These are phyloP conservation scores for Lasioglossum morio DNA, from an alignment of 2,888 invertebrate species.

Conservation along the genomic window DNA sequence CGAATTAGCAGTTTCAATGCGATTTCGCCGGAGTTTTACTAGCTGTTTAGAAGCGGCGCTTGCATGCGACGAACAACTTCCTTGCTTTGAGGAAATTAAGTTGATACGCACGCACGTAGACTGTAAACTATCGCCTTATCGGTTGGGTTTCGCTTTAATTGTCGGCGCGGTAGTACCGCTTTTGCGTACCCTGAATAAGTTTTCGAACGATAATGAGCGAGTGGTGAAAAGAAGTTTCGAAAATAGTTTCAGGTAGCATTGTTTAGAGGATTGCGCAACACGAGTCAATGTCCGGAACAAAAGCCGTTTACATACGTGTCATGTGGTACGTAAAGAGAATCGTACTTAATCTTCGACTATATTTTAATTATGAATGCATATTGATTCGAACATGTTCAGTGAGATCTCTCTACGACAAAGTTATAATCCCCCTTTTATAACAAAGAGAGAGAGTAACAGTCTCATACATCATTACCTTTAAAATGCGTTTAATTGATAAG, in stretches of 20 bases:
- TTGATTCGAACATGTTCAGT: not conserved
- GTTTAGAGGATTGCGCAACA: not conserved
- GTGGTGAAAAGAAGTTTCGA: not conserved
- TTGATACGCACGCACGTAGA: constrained; percentile 47
- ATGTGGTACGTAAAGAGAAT: not conserved
- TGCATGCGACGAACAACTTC: constrained; percentile 60
- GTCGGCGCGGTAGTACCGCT: not conserved
- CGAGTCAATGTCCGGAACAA: not conserved
- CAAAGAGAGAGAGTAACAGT: not conserved
- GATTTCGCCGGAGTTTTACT: constrained; percentile 47
- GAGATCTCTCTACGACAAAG: not conserved
- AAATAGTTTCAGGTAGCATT: not conserved
- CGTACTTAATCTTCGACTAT: not conserved
- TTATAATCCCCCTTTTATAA: not conserved
- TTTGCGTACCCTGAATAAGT: constrained; percentile 7
- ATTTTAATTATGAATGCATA: not conserved
- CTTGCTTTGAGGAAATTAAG: constrained; percentile 51
- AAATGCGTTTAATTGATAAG: too few species aligned
- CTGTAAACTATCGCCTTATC: constrained; percentile 23
- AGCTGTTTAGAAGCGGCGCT: constrained; percentile 48
- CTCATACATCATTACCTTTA: too few species aligned
- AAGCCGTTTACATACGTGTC: not conserved
- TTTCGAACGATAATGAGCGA: not conserved
- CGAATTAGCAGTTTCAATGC: constrained; percentile 54
- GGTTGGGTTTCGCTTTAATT: constrained; percentile 25